These are phyloP conservation scores for Aricia artaxerxes DNA, from an alignment of 2,888 invertebrate species.

Conservation along the genomic window DNA sequence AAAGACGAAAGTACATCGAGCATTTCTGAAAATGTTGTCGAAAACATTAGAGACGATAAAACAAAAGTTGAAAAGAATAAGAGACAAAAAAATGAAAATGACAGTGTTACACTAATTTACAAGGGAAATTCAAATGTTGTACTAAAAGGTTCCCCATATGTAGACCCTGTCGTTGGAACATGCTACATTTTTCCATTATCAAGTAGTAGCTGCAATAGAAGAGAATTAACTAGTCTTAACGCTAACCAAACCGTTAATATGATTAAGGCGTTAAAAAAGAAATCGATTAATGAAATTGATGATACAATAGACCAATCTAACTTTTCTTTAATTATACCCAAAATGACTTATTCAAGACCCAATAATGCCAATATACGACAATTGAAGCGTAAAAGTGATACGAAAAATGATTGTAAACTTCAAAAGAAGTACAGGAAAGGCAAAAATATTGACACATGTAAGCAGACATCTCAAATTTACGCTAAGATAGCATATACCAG, in stretches of 20 bases:
- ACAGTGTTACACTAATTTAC: constrained; percentile 47
- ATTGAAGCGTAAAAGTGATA: constrained; percentile 60
- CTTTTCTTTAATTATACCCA: constrained; percentile 53
- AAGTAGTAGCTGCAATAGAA: constrained; percentile 38
- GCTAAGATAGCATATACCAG: constrained; percentile 53
- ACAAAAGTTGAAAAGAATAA: constrained; percentile 4
- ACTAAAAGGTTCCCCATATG: constrained; percentile 55
- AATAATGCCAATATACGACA: constrained; percentile 38
- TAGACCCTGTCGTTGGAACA: constrained; percentile 54
- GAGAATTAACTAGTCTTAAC: constrained; percentile 36
- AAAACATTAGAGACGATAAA: not conserved
- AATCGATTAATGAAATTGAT: constrained; percentile 32
- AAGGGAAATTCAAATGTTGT: constrained; percentile 47
- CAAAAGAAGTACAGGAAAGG: constrained; percentile 63
- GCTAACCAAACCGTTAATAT: constrained; percentile 35
- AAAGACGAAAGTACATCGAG: not conserved
- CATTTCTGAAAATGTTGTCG: not conserved
- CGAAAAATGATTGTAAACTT: constrained; percentile 48
- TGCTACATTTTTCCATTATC: constrained; percentile 56
- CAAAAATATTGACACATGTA: constrained; percentile 66
- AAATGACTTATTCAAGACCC: constrained; percentile 53
- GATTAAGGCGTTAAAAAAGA: constrained; percentile 39
- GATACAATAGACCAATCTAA: constrained; percentile 36
- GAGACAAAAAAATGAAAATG: constrained; percentile 24
- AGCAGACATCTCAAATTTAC: constrained; percentile 49